Base-by-base conservation (phyloP, 1,140 invertebrate species). In the Zaprionus inermis region DNA sequence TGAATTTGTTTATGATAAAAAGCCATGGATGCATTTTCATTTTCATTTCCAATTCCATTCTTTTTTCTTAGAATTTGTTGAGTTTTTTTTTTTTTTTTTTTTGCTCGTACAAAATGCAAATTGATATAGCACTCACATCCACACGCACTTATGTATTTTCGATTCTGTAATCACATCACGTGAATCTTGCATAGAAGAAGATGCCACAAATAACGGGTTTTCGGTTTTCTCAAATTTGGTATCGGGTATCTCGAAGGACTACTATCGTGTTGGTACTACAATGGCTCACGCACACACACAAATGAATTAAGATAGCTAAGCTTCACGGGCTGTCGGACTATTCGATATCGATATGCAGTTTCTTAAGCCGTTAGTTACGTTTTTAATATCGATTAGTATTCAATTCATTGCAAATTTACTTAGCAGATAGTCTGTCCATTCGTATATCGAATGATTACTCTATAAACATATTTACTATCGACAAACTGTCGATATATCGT, bases 131-230 rank as follows among this genome's bases (percentile, higher is more conserved):
- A 72, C 70, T 69, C 73, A 76, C 73, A 73, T 51, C 56, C 69
- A 76, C 56, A 20, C 56, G 46, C 58, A 44, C 46, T 24, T 52
- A 30, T 32, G 41, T 32, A 49, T 34, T 68, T 59, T 68, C 22
- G 16, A 67, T 55, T 68, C 30, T n/a, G 61, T 55, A 66, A 81
- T 79, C 55, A 72, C 38, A 71, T 78, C 83, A 78, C 75, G 81
- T 82, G 83, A 75, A 77, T 84, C 81, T 84, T 83, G 81, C 79
- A 88, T 82, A 86, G 82, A 88, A 88, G 82, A 79, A 70, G 49
- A 71, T 44, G 55, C 56, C 59, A 77, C 68, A 55, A 69, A 58
- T 65, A 24, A 65, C 41, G 69, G 57, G 30, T 52, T 75, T 65
- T 58, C 24, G 24, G 24, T 28, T 32, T 32, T 32, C 41, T n/a